Base-by-base conservation (phyloP, 2,888 invertebrate species). In the Ectemnius lituratus region DNA sequence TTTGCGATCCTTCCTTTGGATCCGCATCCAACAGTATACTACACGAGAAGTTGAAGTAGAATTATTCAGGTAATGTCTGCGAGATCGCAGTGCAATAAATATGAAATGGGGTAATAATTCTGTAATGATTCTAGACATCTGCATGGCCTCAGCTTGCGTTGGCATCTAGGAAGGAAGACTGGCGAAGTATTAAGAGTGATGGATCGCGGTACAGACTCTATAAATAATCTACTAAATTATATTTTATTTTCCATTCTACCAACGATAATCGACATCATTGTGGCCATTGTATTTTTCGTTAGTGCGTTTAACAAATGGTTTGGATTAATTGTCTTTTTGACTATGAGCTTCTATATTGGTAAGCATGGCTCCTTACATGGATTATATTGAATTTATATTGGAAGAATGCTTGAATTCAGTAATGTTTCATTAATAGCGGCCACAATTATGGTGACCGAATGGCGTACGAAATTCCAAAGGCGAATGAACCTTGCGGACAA, bases 201-300 rank as follows among this genome's bases (percentile, higher is more conserved):
- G 97, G 99, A 99, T 91, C 93, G 99, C 76, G 99, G 99, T 80
- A 99, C 99, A 0, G 97, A 97, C 85, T 98, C 98, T 67, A 97
- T 99, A 84, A 98, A 98, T 91, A 97, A 96, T 90, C 92, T 99
- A 11, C 93, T 99, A 0, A 98, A 96, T 86, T 98, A 96, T 88
- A 96, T 99, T 62, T 92, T 99, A 57, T 99, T 99, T 92, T 97
- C 97, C 59, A 99, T 99, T 81, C 90, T 95, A 0, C 99, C 99
- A 0, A 99, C 99, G 0, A 94, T 99, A 71, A 92, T 97, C 14
- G 99, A 99, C 89, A 98, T 99, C 73, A 61, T 97, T 0, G 93
- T 99, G 2, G 99, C 99, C 1, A 95, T 99, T 18, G 91, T 96
- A 2, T 99, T 94, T 91, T 99, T 99, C 87, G 92, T 98, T 16